Evolutionary conservation across 2,888 invertebrate species (phyloP), one percentile per base, ranked within the genome.

Genomic region (Stenolophus ochropezus): DNA sequence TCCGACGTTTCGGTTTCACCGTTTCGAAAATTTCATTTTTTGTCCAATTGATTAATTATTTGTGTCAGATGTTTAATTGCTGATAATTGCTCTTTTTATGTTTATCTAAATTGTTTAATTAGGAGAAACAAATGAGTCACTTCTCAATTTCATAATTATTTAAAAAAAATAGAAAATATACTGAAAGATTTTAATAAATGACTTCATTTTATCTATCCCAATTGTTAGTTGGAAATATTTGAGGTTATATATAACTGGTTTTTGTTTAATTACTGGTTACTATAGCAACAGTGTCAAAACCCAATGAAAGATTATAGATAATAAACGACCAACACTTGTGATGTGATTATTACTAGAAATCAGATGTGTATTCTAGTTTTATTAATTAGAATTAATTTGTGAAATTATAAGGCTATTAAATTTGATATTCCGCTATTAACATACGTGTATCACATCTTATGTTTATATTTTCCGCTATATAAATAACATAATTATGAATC

Each of bases 21-120:
- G 65, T 33, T 61, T 61, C 27, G 14, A 69, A 33, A 69, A 69
- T 69, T 69, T 61, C 1, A 61, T 61, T 61, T 61, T 61, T 61
- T 61, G 61, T 25, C 20, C 8, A 14, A 61, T 23, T 69, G 65
- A 69, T 69, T 69, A 69, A 69, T 69, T 69, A 69, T 69, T 69
- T 33, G 16, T 33, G 27, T 33, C 65, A 33, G 33, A 69, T 11
- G 5, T 42, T 27, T 69, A 69, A 69, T 69, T 69, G 65, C 65
- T 69, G 27, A 4, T 69, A 69, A 69, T 69, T 33, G 27, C 27
- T 16, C 5, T 33, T 33, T 69, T 56, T 56, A 4, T 56, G 21
- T 61, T 61, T 18, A 61, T 21, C 61, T 25, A 14, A 61, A 61
- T 27, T 61, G 61, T 61, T 61, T 61, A 61, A 61, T 61, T 61